A percentile compares a stretch with the other conserved stretches of the same genome.
Evolutionary conservation across 2,888 invertebrate genomes (phyloP).

Genomic region (Baccha elongata): DNA sequence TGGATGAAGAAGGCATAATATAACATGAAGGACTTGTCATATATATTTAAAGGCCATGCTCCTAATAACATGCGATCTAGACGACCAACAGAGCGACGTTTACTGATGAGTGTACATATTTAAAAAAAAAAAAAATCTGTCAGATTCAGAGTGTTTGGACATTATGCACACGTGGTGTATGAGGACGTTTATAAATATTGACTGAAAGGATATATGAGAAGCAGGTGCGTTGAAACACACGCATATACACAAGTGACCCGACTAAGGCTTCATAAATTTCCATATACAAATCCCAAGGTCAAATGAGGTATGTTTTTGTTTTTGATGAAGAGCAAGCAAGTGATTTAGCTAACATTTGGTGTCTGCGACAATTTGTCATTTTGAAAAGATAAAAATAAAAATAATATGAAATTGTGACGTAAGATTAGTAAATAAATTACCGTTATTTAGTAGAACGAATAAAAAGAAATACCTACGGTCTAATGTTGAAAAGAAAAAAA

Average conservation of each 20-base stretch:
- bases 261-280: constrained; percentile 25
- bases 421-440: constrained; percentile 19
- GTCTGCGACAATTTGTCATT: constrained; percentile 26
- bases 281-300: constrained; percentile 35
- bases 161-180: constrained; percentile 22
- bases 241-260: constrained; percentile 20
- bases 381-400: constrained; percentile 28
- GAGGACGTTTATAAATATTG: constrained; percentile 60
- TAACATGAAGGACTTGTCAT: constrained; percentile 37
- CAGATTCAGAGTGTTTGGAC: constrained; percentile 36
- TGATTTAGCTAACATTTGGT: constrained; percentile 32
- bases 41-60: constrained; percentile 51
- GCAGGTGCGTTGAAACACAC: constrained; percentile 41
- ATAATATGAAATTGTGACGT: constrained; percentile 45
- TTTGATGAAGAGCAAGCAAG: background rate
- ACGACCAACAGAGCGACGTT: constrained; percentile 26
- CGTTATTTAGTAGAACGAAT: no score
- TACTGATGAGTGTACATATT: background rate
- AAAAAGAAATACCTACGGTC: no score
- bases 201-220: constrained; percentile 40
- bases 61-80: constrained; percentile 49
- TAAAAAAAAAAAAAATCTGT: constrained; percentile 27
- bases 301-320: background rate
- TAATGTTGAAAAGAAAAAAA: no score
- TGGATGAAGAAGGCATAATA: constrained; percentile 13